Base-by-base conservation (phyloP, 2,888 invertebrate species). In the Nudaria mundana region DNA sequence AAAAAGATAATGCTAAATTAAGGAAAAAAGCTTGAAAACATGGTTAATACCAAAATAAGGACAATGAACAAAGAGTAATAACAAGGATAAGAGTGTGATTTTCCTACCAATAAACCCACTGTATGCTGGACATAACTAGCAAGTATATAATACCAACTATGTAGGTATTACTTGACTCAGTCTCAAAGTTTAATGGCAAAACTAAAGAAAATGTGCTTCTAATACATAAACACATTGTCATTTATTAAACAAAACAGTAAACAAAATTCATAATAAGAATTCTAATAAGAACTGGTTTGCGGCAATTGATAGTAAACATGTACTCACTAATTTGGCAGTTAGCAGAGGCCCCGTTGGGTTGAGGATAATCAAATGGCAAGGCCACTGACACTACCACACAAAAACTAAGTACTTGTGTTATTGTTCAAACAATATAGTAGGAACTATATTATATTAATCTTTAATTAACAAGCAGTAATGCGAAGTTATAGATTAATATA, bases 321-420 rank as follows among this genome's bases (percentile, higher is more conserved):
- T 32, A 47, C 43, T 46, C 16, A 44, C 34, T 24, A 33, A 40
- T 49, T 45, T 34, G 41, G 41, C 34, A 44, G 25, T 13, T 12
- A 52, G 43, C 24, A 12, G 37, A 52, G 61, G 58, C 50, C 42
- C 44, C 46, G 37, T 6, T 37, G 57, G 63, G 52, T 55, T 37
- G 11, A 45, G 23, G 37, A 38, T 33, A 44, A 43, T 45, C 40
- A 55, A 50, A 47, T 40, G 34, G 32, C 53, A 60, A 58, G 58
- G 58, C 46, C 57, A 51, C 35, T 26, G 41, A 30, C 33, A 45
- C 25, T 15, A 26, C 35, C 23, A 30, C 26, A 39, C 40, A 40
- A 40, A 34, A 30, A 37, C 24, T 23, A 36, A 28, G n/a, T 31
- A 13, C 25, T 20, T 39, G 23, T 24, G n/a, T 39, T 22, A 7